phyloP scores from a whole-genome alignment of 1,140 invertebrate genomes.

The Drosophila obscura region DNA sequence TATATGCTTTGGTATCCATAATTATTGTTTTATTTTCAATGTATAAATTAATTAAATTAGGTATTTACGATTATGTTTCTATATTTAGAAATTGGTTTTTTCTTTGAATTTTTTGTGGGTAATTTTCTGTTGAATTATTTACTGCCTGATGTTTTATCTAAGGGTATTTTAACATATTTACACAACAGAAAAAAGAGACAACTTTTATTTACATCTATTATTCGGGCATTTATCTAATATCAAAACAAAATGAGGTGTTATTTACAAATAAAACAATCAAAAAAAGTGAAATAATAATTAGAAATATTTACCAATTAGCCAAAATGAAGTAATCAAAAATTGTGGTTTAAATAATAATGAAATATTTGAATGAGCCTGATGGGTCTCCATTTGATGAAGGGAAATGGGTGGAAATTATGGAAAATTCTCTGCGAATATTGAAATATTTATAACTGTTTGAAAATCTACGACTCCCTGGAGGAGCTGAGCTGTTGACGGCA shows the following conservation, averaged over 20 bases:
- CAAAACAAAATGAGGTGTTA: constrained; percentile 26
- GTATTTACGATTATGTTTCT: constrained; percentile 1
- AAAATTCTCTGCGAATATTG: not conserved
- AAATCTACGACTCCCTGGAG: constrained; percentile 35
- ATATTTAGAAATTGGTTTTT: constrained; percentile 19
- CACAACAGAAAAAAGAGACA: constrained; percentile 10
- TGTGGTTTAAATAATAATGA: constrained; percentile 15
- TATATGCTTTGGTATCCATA: constrained; percentile 14
- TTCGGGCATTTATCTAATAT: not conserved
- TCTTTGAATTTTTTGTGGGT: constrained; percentile 15
- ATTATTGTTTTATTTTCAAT: constrained; percentile 22
- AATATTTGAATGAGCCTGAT: constrained; percentile 3
- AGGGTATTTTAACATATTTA: constrained; percentile 37
- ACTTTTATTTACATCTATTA: constrained; percentile 39
- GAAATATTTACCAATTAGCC: constrained; percentile 47
- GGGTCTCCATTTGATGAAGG: not conserved
- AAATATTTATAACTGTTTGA: constrained; percentile 5
- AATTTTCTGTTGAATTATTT: constrained; percentile 24
- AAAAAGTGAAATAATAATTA: constrained; percentile 34
- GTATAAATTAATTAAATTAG: constrained; percentile 14
- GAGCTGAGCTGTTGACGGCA: not conserved
- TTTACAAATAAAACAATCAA: constrained; percentile 47
- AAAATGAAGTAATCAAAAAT: constrained; percentile 1
- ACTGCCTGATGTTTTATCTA: constrained; percentile 27
- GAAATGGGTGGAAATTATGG: not conserved